Conservation (phyloP, 2,113 vertebrate species). For the Oriolus oriolus region DNA sequence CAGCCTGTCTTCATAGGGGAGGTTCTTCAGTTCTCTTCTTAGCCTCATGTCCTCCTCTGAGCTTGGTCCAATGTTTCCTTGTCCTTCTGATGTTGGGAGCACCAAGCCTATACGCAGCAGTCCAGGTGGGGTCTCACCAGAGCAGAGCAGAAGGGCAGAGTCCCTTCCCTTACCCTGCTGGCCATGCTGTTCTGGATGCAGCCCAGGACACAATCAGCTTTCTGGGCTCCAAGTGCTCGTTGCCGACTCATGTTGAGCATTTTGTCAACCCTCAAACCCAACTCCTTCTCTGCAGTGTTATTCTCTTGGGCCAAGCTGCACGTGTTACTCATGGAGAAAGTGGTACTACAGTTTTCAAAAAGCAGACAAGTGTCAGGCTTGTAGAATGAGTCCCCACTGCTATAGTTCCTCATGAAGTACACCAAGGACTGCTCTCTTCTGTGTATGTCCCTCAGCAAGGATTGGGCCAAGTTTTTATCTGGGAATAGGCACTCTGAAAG, state of each 20-base stretch:
- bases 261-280: neutral
- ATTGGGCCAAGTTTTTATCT: neutral
- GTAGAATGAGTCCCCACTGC: neutral
- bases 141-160: neutral
- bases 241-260: rapidly evolving
- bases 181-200: rapidly evolving
- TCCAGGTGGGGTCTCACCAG: neutral
- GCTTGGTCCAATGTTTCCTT: neutral
- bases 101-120: neutral
- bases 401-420: rapidly evolving
- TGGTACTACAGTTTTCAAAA: neutral
- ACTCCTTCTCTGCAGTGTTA: neutral
- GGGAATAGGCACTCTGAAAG: neutral
- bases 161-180: neutral
- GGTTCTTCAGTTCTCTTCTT: neutral
- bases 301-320: neutral
- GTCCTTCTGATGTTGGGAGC: neutral
- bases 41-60: neutral
- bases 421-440: neutral
- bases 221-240: rapidly evolving
- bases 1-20: neutral
- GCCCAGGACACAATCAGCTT: rapidly evolving
- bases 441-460: neutral
- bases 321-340: neutral
- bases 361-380: neutral